phyloP scores from a whole-genome alignment of 2,888 invertebrate species.

The Macropis europaea region DNA sequence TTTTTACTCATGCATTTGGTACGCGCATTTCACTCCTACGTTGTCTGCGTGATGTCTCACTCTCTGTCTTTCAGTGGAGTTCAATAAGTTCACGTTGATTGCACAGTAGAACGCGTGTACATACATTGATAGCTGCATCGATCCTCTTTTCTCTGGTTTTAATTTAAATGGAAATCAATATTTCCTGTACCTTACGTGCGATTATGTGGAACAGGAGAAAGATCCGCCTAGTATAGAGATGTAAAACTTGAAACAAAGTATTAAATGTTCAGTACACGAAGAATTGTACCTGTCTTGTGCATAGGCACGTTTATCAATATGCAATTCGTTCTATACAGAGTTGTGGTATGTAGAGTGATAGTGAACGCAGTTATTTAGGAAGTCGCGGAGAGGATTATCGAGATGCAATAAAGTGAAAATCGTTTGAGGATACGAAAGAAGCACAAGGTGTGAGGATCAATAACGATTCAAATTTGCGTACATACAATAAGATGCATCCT shows the following conservation, averaged over 20 bases:
- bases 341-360: slow-evolving; percentile 36
- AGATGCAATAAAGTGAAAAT: slow-evolving; percentile 28
- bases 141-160: too few relatives aligned
- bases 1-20: neutral
- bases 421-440: neutral
- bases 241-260: slow-evolving; percentile 31
- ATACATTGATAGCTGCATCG: too few relatives aligned
- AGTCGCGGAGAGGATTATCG: slow-evolving; percentile 10
- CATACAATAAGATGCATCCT: slow-evolving; percentile 9
- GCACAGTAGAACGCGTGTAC: neutral
- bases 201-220: too few relatives aligned
- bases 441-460: slow-evolving; percentile 28
- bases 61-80: too few relatives aligned
- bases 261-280: slow-evolving; percentile 51
- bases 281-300: slow-evolving; percentile 60
- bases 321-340: slow-evolving; percentile 25
- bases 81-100: neutral
- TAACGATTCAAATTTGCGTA: neutral
- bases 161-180: too few relatives aligned
- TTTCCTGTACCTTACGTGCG: too few relatives aligned
- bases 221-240: slow-evolving; percentile 26
- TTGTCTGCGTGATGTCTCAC: too few relatives aligned
- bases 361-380: slow-evolving; percentile 32
- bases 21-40: too few relatives aligned
- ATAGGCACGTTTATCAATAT: slow-evolving; percentile 35